A percentile compares a stretch with the other conserved stretches of the same genome.
Evolutionary conservation across 2,797 vertebrate genomes (phyloP).

Genomic region (Fratercula arctica): DNA sequence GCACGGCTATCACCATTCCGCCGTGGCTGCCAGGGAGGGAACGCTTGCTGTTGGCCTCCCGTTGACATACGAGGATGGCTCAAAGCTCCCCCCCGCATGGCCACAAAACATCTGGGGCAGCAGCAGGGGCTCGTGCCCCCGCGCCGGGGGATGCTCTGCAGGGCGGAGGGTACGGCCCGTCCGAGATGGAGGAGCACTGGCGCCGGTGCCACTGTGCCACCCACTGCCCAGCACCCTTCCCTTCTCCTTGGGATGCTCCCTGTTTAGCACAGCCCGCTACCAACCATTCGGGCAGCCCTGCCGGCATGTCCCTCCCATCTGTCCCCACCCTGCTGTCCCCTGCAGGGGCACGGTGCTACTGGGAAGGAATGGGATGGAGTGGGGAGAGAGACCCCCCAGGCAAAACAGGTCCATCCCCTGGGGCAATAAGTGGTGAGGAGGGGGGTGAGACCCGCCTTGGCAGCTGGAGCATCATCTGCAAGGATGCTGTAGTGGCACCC

Average conservation of each 20-base stretch:
- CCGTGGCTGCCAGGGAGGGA: not conserved
- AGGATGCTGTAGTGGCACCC: not conserved
- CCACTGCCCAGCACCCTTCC: not conserved
- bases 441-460: not conserved
- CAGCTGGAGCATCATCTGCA: not conserved
- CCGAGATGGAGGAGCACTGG: not conserved
- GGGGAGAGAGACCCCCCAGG: not conserved
- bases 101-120: rapidly evolving
- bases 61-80: rapidly evolving
- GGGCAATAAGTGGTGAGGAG: not conserved
- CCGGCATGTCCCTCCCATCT: not conserved
- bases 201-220: not conserved
- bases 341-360: rapidly evolving
- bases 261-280: not conserved
- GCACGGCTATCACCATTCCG: not conserved
- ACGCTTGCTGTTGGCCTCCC: not conserved
- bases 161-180: rapidly evolving
- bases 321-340: not conserved
- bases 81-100: not conserved
- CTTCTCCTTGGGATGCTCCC: not conserved
- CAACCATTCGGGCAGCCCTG: not conserved
- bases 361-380: not conserved
- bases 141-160: not conserved
- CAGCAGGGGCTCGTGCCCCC: not conserved
- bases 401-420: not conserved